Percentiles rank a stretch among this genome's conserved stretches.
phyloP scores from a whole-genome alignment of 2,113 vertebrate species.

The Zootoca vivipara region DNA sequence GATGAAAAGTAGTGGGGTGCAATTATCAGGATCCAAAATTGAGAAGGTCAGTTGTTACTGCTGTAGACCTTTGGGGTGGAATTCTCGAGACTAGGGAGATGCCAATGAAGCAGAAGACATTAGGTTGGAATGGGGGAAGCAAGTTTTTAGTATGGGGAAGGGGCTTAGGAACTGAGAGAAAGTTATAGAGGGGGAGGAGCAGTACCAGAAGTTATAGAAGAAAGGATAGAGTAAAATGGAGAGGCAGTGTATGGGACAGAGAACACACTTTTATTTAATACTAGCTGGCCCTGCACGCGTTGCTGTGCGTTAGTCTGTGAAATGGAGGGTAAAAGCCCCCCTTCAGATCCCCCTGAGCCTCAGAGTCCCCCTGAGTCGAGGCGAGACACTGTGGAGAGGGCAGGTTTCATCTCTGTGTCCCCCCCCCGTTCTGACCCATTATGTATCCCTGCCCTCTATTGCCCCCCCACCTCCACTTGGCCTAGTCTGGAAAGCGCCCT shows the following conservation, averaged over 20 bases:
- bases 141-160: not conserved
- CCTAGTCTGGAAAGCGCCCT: too few relatives aligned
- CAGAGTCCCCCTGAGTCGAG: too few relatives aligned
- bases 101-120: not conserved
- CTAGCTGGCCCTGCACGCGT: too few relatives aligned
- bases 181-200: fast-evolving
- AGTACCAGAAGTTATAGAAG: not conserved
- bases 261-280: not conserved
- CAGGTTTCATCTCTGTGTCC: too few relatives aligned
- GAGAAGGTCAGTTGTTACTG: not conserved
- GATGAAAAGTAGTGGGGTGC: not conserved
- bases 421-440: too few relatives aligned
- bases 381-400: too few relatives aligned
- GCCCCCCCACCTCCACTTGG: too few relatives aligned
- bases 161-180: not conserved
- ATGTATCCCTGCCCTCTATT: too few relatives aligned
- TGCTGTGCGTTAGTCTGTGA: too few relatives aligned
- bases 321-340: too few relatives aligned
- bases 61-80: not conserved
- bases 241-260: not conserved
- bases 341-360: too few relatives aligned
- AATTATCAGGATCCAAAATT: not conserved
- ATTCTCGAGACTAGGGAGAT: not conserved
- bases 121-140: not conserved
- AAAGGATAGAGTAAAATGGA: not conserved